Conservation (phyloP, 2,113 vertebrate genomes). For the Leucopternis melanops region DNA sequence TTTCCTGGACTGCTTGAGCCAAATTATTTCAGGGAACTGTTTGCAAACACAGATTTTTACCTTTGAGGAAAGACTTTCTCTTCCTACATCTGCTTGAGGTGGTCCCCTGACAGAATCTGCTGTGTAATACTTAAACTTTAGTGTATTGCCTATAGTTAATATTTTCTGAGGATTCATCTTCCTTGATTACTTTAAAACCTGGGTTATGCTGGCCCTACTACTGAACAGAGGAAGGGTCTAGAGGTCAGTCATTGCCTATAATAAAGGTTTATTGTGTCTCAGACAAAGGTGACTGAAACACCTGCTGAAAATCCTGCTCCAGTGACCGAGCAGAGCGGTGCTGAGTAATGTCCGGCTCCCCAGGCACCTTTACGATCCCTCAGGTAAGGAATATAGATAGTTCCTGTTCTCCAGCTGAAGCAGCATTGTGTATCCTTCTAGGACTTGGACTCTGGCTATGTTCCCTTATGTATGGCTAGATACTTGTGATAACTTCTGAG, state of each 20-base stretch:
- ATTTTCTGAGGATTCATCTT: background rate
- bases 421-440: background rate
- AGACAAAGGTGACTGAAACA: constrained; percentile 69
- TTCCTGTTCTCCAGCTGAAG: background rate
- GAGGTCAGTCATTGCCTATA: background rate
- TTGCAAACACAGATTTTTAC: background rate
- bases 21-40: background rate
- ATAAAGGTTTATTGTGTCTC: background rate
- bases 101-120: background rate
- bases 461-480: background rate
- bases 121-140: background rate
- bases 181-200: background rate
- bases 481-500: background rate
- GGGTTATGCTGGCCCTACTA: background rate
- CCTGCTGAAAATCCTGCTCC: constrained; percentile 72
- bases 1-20: background rate
- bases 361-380: constrained; percentile 55
- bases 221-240: background rate
- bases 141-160: background rate
- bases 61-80: background rate
- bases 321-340: constrained; percentile 67
- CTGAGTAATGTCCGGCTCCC: constrained; percentile 65
- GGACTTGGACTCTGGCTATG: background rate
- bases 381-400: constrained; percentile 47
- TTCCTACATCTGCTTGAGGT: background rate